These are phyloP conservation scores for Stegastes partitus DNA, from an alignment of 2,113 vertebrate species.

Conservation along the genomic window DNA sequence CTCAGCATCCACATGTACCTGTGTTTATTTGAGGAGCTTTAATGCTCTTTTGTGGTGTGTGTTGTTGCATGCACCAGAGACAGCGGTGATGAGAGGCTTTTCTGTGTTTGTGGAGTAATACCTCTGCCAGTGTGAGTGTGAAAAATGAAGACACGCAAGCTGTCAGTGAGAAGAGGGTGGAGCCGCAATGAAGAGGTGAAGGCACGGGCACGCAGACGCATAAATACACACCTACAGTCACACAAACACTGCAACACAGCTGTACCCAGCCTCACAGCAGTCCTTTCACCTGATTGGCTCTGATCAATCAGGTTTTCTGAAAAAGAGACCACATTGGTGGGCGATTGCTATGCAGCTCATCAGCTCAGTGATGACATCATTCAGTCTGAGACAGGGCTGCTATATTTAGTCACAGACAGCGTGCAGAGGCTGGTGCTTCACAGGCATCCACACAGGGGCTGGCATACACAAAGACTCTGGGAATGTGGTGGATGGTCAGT, in stretches of 20 bases:
- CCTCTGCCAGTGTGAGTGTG: constrained; percentile 47
- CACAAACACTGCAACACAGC: constrained; percentile 19
- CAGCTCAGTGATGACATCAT: constrained; percentile 78
- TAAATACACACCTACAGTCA: constrained; percentile 36
- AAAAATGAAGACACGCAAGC: constrained; percentile 71
- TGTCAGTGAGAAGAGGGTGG: constrained; percentile 67
- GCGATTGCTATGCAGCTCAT: constrained; percentile 66
- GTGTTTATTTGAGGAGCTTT: constrained; percentile 51
- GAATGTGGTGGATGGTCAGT: constrained; percentile 26
- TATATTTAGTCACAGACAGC: constrained; percentile 78
- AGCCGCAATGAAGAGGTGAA: constrained; percentile 50
- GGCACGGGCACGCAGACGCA: constrained; percentile 30
- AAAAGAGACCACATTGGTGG: constrained; percentile 61
- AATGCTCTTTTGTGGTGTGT: constrained; percentile 34
- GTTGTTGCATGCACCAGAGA: constrained; percentile 41
- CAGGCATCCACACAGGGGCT: constrained; percentile 49
- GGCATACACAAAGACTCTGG: constrained; percentile 22
- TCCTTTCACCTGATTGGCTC: constrained; percentile 60
- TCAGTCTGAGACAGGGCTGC: constrained; percentile 72
- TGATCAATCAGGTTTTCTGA: constrained; percentile 44
- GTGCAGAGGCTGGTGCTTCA: constrained; percentile 45
- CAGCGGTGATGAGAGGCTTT: constrained; percentile 50
- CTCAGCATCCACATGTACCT: constrained; percentile 13
- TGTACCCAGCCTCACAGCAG: constrained; percentile 29
- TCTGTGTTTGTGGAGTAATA: constrained; percentile 51